Base-by-base conservation (phyloP, 2,113 vertebrate genomes). In the Apodemus speciosus region DNA sequence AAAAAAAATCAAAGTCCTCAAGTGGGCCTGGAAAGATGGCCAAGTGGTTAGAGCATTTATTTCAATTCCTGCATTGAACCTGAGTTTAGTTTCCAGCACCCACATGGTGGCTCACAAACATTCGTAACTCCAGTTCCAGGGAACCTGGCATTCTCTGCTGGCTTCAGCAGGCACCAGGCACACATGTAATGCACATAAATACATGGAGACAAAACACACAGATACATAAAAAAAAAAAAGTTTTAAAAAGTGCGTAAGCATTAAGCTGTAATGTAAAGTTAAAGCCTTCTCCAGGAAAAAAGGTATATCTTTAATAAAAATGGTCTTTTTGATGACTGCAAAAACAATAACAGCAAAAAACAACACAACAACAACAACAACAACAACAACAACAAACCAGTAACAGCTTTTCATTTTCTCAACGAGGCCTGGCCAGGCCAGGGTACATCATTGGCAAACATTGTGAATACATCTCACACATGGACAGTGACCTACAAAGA, bases 261-360 rank as follows among this genome's bases (percentile, higher is more conserved):
- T 94, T 90, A 68, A 92, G 83, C 87, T 93, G 43, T 60, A 80
- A 76, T 58, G 38, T 64, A 71, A 21, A 90, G 40, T 68, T 43
- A 60, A 90, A 85, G 20, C 83, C 40, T 95, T 20, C 68, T 76
- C 11, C 51, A 60, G 72, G 79, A 77, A 92, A 88, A 72, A 35
- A 85, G 40, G n/a, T 43, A 85, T 66, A 49, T 89, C 35, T 91
- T 56, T 9, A 75, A 58, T 46, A 93, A 90, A 94, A 64, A 85
- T 7, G 13, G 58, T 11, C 32, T 92, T 95, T 84, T 85, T 18
- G 81, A 38, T 14, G 35, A 58, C 13, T 58, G 11, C 56, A 83
- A 83, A 81, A 83, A 30, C 25, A 62, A 23, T 30, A 83, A 60
- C 25, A 62, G 56, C 14, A 56, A 56, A 14, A 56, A 56, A 11